Evolutionary conservation across 1,140 invertebrate species (phyloP).

Genomic region (Papilio glaucus): DNA sequence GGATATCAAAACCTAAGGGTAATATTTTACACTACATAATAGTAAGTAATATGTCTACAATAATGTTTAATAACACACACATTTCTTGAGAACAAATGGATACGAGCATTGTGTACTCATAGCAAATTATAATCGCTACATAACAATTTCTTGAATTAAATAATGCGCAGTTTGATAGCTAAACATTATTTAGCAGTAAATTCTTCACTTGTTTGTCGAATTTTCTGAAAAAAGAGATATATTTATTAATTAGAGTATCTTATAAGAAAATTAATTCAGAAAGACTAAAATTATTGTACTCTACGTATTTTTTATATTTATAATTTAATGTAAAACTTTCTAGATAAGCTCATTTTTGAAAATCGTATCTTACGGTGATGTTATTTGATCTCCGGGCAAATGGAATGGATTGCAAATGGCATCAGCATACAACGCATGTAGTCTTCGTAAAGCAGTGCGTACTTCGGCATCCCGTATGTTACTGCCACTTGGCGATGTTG

Average conservation of each 20-base stretch:
- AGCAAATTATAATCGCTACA: not conserved
- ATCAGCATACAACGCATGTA: slow-evolving; percentile 96
- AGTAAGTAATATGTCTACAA: not conserved
- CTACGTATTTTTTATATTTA: not conserved
- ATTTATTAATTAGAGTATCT: not conserved
- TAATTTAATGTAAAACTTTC: not conserved
- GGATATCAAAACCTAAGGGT: too few relatives aligned
- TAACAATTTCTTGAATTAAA: not conserved
- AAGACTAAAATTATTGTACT: slow-evolving; percentile 34
- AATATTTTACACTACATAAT: not conserved
- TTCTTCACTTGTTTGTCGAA: slow-evolving; percentile 86
- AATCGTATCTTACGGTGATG: slow-evolving; percentile 87
- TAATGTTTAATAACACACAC: not conserved
- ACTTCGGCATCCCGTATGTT: slow-evolving; percentile 97
- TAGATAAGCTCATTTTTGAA: not conserved
- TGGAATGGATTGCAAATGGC: slow-evolving; percentile 98
- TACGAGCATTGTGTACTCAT: not conserved
- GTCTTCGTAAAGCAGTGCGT: slow-evolving; percentile 94
- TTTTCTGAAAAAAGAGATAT: slow-evolving; percentile 82
- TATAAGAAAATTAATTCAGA: too few relatives aligned
- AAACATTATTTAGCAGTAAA: slow-evolving; percentile 84
- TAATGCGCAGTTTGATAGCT: not conserved
- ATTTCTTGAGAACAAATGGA: not conserved
- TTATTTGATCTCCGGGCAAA: slow-evolving; percentile 92
- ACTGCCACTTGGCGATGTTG: slow-evolving; percentile 94